Conservation (phyloP, 2,888 invertebrate genomes). For the Caenorhabditis drosophilae region DNA sequence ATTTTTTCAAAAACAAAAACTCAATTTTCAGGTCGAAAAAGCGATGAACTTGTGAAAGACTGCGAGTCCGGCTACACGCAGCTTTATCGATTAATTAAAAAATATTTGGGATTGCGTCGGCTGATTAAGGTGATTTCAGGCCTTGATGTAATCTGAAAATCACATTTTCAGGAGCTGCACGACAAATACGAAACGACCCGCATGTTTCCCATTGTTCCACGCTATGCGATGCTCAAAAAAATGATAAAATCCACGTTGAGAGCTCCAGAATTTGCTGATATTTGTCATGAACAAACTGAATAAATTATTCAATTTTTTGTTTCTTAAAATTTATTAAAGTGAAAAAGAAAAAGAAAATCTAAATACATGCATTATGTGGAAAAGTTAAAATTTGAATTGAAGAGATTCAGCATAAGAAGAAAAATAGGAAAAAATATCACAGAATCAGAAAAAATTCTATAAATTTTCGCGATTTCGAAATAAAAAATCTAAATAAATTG, state of each 20-base stretch:
- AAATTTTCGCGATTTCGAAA: background rate
- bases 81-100: conserved; percentile 86
- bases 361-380: background rate
- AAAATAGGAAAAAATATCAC: background rate
- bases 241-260: conserved; percentile 96
- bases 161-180: conserved; percentile 50
- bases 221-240: conserved; percentile 93
- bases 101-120: conserved; percentile 86
- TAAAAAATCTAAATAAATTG: background rate
- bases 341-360: background rate
- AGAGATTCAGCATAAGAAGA: conserved; percentile 10
- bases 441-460: too few species aligned
- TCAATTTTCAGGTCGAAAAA: conserved; percentile 76
- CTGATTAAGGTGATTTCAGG: conserved; percentile 73
- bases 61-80: conserved; percentile 93
- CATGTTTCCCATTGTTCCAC: conserved; percentile 70
- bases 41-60: conserved; percentile 87
- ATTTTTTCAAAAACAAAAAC: background rate
- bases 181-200: conserved; percentile 58
- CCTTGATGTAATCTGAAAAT: too few species aligned
- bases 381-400: conserved; percentile 3
- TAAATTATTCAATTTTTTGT: conserved; percentile 21
- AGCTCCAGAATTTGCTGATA: conserved; percentile 95
- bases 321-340: background rate
- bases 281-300: conserved; percentile 85